Conservation (phyloP, 2,113 vertebrate genomes). For the Macquaria australasica region DNA sequence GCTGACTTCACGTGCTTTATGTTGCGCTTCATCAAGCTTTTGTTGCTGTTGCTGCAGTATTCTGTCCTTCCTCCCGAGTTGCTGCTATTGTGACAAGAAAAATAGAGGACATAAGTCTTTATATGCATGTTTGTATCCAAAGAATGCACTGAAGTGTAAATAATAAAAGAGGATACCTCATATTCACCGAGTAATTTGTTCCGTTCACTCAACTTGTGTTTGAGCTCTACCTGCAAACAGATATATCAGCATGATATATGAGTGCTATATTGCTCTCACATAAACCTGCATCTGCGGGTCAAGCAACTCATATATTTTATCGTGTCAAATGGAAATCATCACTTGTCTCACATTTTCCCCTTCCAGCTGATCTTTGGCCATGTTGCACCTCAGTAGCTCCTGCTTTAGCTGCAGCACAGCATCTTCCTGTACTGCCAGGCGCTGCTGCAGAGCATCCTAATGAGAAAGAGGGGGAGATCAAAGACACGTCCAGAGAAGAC, state of each 20-base stretch:
- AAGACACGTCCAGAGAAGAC: slow-evolving; percentile 50
- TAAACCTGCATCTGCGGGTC: slow-evolving; percentile 18
- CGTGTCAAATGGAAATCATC: slow-evolving; percentile 63
- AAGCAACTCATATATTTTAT: slow-evolving; percentile 48
- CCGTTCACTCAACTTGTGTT: slow-evolving; percentile 92
- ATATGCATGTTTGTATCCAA: slow-evolving; percentile 4
- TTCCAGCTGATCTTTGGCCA: slow-evolving; percentile 94
- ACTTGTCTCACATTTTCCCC: slow-evolving; percentile 92
- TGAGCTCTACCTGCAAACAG: slow-evolving; percentile 89
- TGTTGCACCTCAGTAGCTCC: slow-evolving; percentile 92
- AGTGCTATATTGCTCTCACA: slow-evolving; percentile 10
- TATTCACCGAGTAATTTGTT: slow-evolving; percentile 92
- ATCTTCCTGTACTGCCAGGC: slow-evolving; percentile 92
- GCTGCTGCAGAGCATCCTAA: slow-evolving; percentile 96
- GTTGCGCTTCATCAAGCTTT: slow-evolving; percentile 90
- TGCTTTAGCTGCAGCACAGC: slow-evolving; percentile 96
- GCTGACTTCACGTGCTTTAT: slow-evolving; percentile 88
- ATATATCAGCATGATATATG: slow-evolving; percentile 26
- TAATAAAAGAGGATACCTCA: slow-evolving; percentile 84
- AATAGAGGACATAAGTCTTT: slow-evolving; percentile 16
- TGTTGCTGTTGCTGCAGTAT: slow-evolving; percentile 91
- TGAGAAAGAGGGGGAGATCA: slow-evolving; percentile 67
- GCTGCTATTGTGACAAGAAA: slow-evolving; percentile 84
- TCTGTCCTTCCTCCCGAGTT: slow-evolving; percentile 93
- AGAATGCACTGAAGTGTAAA: slow-evolving; percentile 15